These are phyloP conservation scores for Alitta virens DNA, from an alignment of 2,888 invertebrate genomes.

Conservation along the genomic window DNA sequence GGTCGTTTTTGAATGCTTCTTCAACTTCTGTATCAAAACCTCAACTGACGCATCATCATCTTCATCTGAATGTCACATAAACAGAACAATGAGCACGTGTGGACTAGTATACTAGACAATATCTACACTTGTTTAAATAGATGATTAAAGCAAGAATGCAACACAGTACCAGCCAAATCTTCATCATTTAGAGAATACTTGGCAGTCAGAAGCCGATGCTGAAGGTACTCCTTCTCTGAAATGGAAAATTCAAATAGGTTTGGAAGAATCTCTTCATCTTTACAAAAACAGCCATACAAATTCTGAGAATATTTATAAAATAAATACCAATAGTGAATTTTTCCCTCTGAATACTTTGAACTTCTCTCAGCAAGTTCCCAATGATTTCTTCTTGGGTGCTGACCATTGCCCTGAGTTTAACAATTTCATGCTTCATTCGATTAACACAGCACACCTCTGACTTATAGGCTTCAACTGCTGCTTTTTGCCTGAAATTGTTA, in stretches of 20 bases:
- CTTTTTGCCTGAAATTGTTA: constrained; percentile 44
- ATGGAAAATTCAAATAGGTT: neutral
- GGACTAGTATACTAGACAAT: too few relatives aligned
- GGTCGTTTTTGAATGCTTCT: constrained; percentile 5
- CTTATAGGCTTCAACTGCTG: constrained; percentile 54
- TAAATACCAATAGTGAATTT: constrained; percentile 24
- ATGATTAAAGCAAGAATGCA: too few relatives aligned
- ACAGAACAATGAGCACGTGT: too few relatives aligned
- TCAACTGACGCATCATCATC: constrained; percentile 10
- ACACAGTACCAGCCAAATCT: neutral
- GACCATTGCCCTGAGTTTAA: constrained; percentile 45
- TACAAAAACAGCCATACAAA: neutral
- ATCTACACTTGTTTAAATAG: too few relatives aligned
- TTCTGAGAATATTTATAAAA: neutral
- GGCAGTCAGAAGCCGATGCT: constrained; percentile 10
- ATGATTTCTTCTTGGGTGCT: constrained; percentile 43
- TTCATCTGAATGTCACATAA: constrained; percentile 16
- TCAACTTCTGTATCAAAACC: constrained; percentile 11
- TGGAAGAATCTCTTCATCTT: neutral
- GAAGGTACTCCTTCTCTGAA: constrained; percentile 19
- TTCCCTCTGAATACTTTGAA: constrained; percentile 31
- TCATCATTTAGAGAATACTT: neutral
- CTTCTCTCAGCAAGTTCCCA: constrained; percentile 38
- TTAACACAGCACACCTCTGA: constrained; percentile 53
- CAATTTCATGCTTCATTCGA: constrained; percentile 53